Conservation (phyloP, 1,140 invertebrate genomes). For the Aphaenogaster ashmeadi region DNA sequence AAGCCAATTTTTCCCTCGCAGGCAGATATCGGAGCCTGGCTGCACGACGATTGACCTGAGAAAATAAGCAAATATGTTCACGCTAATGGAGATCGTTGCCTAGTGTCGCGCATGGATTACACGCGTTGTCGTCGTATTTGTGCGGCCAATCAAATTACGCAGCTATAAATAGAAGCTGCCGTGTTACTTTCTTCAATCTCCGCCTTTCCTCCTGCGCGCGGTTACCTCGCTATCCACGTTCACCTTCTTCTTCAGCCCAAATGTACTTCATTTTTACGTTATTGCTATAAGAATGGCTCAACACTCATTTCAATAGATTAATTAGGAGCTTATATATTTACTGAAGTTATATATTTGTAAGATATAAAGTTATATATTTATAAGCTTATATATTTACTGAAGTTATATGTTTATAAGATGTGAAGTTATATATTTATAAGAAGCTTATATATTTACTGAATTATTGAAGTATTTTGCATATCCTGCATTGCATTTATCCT, state of each 20-base stretch:
- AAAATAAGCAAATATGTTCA: constrained; percentile 41
- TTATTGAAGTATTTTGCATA: neutral
- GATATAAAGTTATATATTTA: too few relatives aligned
- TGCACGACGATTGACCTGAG: constrained; percentile 29
- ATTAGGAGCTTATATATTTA: neutral
- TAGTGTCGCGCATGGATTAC: constrained; percentile 55
- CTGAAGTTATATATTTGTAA: too few relatives aligned
- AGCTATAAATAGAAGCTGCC: constrained; percentile 70
- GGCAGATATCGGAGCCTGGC: neutral
- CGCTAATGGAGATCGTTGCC: constrained; percentile 52
- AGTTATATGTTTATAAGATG: too few relatives aligned
- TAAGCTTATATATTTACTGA: neutral
- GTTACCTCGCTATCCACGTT: constrained; percentile 1
- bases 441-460: neutral
- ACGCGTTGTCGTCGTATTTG: constrained; percentile 46
- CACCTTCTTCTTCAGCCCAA: neutral
- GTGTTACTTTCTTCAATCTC: constrained; percentile 65
- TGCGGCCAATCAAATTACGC: constrained; percentile 70
- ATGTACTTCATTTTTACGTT: constrained; percentile 11
- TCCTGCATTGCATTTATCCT: neutral
- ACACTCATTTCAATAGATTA: neutral
- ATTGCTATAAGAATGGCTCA: neutral
- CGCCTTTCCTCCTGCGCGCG: constrained; percentile 56
- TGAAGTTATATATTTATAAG: neutral
- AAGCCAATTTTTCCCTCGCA: neutral